A percentile compares a stretch with the other conserved stretches of the same genome.
Evolutionary conservation across 2,113 vertebrate species (phyloP).

Genomic region (Aspiorhynchus laticeps): DNA sequence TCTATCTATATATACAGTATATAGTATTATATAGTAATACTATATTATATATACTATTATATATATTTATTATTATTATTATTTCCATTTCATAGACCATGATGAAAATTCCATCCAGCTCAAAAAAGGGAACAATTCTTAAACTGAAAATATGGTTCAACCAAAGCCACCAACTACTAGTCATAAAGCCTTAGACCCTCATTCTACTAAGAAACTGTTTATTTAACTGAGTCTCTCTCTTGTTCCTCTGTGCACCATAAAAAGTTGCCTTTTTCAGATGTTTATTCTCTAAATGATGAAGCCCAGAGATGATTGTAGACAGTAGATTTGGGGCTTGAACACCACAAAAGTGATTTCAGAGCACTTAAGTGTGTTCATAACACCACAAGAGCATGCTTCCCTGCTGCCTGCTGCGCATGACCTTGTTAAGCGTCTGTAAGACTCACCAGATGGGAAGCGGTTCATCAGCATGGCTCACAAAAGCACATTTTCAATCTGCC

Average conservation of each 20-base stretch:
- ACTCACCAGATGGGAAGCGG: constrained; percentile 32
- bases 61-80: not conserved
- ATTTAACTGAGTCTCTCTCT: not conserved
- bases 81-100: not conserved
- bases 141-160: not conserved
- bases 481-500: constrained; percentile 34
- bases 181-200: not conserved
- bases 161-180: not conserved
- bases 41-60: not conserved
- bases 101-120: not conserved
- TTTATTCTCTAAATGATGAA: constrained; percentile 12
- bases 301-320: not conserved
- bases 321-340: not conserved
- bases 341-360: constrained; percentile 11
- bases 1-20: too few species aligned
- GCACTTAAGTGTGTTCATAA: constrained; percentile 20
- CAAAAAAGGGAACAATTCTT: not conserved
- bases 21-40: too few species aligned
- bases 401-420: constrained; percentile 33
- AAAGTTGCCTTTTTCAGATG: not conserved
- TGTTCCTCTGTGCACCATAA: not conserved
- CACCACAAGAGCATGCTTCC: constrained; percentile 24
- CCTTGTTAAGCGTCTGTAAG: constrained; percentile 39
- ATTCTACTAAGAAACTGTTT: not conserved
- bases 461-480: constrained; percentile 36